Evolutionary conservation across 2,797 vertebrate genomes (phyloP).

Genomic region (Morus bassanus): DNA sequence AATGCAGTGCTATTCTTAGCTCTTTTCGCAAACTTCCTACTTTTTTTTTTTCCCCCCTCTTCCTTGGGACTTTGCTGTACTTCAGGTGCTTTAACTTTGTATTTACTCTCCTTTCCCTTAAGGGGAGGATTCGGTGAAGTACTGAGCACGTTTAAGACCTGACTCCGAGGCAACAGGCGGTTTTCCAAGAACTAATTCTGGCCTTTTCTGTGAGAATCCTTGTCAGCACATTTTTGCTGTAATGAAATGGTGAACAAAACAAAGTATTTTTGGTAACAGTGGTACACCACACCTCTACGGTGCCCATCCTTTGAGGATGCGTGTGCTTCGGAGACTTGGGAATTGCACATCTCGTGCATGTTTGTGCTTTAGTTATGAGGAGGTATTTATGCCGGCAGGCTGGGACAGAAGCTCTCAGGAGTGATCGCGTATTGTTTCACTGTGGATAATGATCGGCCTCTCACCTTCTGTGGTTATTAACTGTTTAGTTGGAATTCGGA

Average conservation of each 20-base stretch:
- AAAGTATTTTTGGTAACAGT: slow-evolving; percentile 30
- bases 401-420: neutral
- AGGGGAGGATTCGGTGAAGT: no score
- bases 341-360: neutral
- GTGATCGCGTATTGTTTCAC: neutral
- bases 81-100: no score
- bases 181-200: slow-evolving; percentile 46
- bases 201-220: neutral
- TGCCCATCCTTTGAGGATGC: neutral
- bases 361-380: slow-evolving; percentile 1
- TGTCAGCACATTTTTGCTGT: slow-evolving; percentile 14
- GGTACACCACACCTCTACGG: neutral
- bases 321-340: neutral
- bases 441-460: no score
- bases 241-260: slow-evolving; percentile 15
- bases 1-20: no score
- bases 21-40: no score
- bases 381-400: neutral
- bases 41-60: no score
- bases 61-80: no score
- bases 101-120: no score
- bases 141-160: no score
- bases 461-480: no score
- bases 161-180: slow-evolving; percentile 14
- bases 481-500: no score